phyloP scores from a whole-genome alignment of 2,888 invertebrate species.

The Zaprionus obscuricornis region DNA sequence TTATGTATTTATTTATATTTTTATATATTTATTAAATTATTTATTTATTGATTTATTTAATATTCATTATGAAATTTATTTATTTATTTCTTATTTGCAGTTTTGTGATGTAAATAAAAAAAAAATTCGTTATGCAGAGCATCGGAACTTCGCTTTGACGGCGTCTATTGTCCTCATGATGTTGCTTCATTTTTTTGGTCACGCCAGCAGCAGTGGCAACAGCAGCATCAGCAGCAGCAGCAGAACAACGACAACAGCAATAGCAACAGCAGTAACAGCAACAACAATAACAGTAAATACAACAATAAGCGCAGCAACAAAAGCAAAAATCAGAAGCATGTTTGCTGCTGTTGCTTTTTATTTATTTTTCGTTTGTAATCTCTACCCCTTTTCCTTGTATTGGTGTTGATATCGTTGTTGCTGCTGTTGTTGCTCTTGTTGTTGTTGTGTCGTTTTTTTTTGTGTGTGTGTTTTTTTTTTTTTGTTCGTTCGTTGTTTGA shows the following conservation, averaged over 20 bases:
- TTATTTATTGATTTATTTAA: no score
- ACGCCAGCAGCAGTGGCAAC: conserved; percentile 22
- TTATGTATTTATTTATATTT: no score
- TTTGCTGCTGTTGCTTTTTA: conserved; percentile 62
- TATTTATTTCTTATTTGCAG: no score
- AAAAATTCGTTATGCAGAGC: conserved; percentile 9
- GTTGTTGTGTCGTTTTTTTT: conserved; percentile 11
- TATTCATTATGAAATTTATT: no score
- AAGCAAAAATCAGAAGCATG: conserved; percentile 57
- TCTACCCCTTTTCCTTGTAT: conserved; percentile 59
- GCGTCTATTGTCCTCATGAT: not conserved
- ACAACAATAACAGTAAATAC: conserved; percentile 23
- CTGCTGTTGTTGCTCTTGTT: conserved; percentile 24
- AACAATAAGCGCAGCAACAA: conserved; percentile 35
- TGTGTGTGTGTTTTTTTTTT: conserved; percentile 13
- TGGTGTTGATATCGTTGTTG: conserved; percentile 31
- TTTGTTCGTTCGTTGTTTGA: conserved; percentile 58
- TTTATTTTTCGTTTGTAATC: conserved; percentile 71
- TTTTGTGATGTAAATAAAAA: not conserved
- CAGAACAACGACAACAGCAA: conserved; percentile 5
- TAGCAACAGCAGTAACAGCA: conserved; percentile 16
- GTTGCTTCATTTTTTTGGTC: conserved; percentile 24
- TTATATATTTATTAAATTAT: no score
- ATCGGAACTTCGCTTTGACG: conserved; percentile 8
- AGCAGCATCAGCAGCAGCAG: conserved; percentile 1